phyloP scores from a whole-genome alignment of 2,797 vertebrate species.

The Pelobates cultripes region DNA sequence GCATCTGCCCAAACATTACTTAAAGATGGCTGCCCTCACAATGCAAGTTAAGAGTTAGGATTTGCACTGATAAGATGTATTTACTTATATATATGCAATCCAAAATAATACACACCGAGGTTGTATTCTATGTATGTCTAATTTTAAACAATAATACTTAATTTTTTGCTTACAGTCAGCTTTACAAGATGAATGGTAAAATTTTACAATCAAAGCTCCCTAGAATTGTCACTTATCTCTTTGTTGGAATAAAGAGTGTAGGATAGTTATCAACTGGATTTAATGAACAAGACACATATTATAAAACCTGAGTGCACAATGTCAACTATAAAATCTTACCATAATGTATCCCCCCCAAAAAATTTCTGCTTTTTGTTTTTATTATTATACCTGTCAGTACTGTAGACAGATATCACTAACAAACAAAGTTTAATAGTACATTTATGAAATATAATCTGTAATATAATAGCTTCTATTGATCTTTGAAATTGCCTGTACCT shows the following conservation, averaged over 20 bases:
- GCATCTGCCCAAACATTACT: no score
- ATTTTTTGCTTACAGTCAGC: no score
- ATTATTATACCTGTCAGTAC: not conserved
- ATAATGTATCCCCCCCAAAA: not conserved
- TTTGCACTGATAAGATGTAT: no score
- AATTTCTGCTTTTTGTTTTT: no score
- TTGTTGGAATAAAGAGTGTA: not conserved
- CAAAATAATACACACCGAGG: no score
- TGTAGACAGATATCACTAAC: constrained; percentile 46
- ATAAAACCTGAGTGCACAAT: constrained; percentile 20
- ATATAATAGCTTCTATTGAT: constrained; percentile 56
- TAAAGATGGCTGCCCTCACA: no score
- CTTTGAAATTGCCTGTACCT: constrained; percentile 48
- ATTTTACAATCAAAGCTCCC: not conserved
- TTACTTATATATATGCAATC: no score
- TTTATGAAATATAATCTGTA: constrained; percentile 1
- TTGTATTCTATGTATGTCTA: no score
- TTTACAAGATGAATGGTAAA: not conserved
- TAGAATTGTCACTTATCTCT: not conserved
- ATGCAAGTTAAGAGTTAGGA: no score
- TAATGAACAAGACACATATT: constrained; percentile 19
- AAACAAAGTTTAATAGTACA: constrained; percentile 51
- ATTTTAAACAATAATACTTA: no score
- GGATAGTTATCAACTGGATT: constrained; percentile 2
- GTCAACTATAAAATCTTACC: constrained; percentile 16